phyloP scores from a whole-genome alignment of 1,140 invertebrate species.

The Hylaeus anthracinus region DNA sequence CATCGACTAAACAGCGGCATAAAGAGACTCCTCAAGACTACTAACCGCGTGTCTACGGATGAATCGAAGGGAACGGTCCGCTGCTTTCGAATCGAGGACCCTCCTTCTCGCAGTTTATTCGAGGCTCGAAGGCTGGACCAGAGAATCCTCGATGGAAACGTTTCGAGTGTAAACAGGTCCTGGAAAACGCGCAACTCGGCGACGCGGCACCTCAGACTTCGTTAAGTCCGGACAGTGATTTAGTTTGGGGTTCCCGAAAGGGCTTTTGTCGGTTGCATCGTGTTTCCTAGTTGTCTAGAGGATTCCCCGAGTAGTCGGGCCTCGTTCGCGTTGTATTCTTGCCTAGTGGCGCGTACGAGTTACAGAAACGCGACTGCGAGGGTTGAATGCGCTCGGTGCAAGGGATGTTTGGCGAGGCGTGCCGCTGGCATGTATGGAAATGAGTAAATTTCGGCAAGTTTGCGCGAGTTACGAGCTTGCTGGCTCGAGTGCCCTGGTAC shows the following conservation, averaged over 20 bases:
- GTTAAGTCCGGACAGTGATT: conserved; percentile 1
- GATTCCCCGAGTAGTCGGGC: conserved; percentile 19
- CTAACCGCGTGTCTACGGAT: too few species aligned
- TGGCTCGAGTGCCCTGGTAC: conserved; percentile 13
- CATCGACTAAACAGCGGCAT: neutral
- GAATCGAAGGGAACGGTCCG: conserved; percentile 22
- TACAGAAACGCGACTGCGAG: conserved; percentile 25
- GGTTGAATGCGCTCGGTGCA: conserved; percentile 31
- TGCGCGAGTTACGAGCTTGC: conserved; percentile 41
- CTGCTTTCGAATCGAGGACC: conserved; percentile 12
- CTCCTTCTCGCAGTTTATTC: neutral
- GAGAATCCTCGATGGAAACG: neutral
- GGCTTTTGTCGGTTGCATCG: neutral
- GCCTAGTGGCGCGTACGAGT: conserved; percentile 2
- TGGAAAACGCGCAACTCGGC: neutral
- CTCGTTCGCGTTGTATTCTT: neutral
- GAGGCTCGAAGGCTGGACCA: neutral
- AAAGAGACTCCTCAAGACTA: neutral
- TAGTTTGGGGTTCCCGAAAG: neutral
- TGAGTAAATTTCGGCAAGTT: conserved; percentile 58
- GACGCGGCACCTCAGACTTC: neutral
- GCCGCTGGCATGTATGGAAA: conserved; percentile 69
- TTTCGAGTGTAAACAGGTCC: conserved; percentile 30
- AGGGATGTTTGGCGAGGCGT: conserved; percentile 36
- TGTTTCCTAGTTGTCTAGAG: conserved; percentile 2